Percentiles rank a stretch among this genome's conserved stretches.
Conservation (phyloP, 2,113 vertebrate species). For the Notiomystis cincta region DNA sequence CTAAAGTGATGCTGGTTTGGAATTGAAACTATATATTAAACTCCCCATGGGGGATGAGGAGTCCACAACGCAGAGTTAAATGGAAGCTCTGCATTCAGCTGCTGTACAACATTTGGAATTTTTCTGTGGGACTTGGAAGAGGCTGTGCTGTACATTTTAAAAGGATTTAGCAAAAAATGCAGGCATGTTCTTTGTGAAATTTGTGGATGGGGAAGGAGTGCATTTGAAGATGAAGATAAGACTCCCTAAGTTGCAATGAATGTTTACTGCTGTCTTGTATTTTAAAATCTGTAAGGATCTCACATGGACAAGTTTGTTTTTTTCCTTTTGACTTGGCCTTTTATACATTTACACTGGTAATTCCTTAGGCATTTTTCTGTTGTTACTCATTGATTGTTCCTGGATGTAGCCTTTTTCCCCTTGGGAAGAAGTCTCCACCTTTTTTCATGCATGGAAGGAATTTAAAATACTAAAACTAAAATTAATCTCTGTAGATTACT, state of each 20-base stretch:
- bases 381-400: neutral
- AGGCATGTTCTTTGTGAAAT: neutral
- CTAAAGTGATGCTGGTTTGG: neutral
- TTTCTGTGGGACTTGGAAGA: neutral
- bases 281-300: neutral
- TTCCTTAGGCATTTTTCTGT: neutral
- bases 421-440: neutral
- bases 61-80: neutral
- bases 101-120: neutral
- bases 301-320: neutral
- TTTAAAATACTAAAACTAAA: neutral
- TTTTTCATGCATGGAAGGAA: neutral
- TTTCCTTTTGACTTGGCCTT: neutral
- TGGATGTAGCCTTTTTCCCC: neutral
- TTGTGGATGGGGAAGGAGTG: neutral
- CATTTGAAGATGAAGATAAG: neutral
- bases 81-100: neutral
- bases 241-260: neutral
- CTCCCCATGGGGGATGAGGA: neutral
- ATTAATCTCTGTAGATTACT: neutral
- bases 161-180: neutral
- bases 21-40: conserved; percentile 41
- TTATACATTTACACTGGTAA: neutral
- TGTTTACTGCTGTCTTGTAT: neutral
- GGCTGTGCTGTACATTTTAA: neutral